Base-by-base conservation (phyloP, 2,888 invertebrate genomes). In the Drosophila melanocephala region DNA sequence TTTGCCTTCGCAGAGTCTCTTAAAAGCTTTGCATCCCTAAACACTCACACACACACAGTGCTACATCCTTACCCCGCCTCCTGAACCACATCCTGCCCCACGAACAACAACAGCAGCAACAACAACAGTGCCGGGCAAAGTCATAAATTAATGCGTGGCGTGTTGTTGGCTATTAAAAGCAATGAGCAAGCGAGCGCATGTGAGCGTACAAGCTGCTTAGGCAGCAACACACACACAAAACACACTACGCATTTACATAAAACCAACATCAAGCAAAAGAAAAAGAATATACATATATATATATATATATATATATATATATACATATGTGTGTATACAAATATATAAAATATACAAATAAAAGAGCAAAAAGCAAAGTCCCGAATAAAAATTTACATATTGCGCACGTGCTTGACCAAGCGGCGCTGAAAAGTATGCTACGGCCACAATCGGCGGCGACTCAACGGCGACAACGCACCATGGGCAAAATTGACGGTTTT, bases 131-230 rank as follows among this genome's bases (percentile, higher is more conserved):
- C 39, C 39, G 53, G 35, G 55, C 44, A 79, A 89, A 86, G 85
- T 86, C 86, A 89, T 87, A 87, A 87, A 87, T 87, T 89, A 87
- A 87, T 87, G 86, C 86, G 89, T 87, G 75, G 88, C 90, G 84
- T 89, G 90, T 87, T 87, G 90, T 87, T 89, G 88, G 88, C 90
- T 87, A 87, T 87, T 87, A 87, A 87, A 87, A 87, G 90, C 89
- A 86, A 89, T 86, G 86, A 86, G 86, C 85, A 85, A 81, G 82
- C 72, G 82, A 89, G 87, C 86, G 89, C 83, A 87, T 87, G 89
- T 82, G 77, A 83, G 81, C 83, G 70, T 65, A 81, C 79, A 83
- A 75, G 85, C 81, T 85, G 83, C 88, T 85, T 85, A 87, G 83
- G 74, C 72, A 77, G 75, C 61, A 59, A 66, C 70, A 67, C 57